Evolutionary conservation across 2,113 vertebrate genomes (phyloP).

Genomic region (Tautogolabrus adspersus): DNA sequence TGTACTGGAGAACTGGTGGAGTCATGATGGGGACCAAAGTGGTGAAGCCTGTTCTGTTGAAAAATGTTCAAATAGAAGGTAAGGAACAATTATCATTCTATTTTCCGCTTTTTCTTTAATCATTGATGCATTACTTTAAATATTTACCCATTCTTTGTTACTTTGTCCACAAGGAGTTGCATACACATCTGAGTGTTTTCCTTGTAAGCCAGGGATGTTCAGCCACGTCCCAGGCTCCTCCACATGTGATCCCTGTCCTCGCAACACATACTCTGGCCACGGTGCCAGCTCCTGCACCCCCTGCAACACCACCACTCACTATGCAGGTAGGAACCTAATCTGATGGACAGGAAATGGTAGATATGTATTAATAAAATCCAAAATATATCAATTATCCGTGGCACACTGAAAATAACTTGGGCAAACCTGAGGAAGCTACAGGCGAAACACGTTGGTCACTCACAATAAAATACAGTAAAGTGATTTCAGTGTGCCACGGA

Average conservation of each 20-base stretch:
- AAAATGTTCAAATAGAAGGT: slow-evolving; percentile 97
- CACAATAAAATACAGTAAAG: too few relatives aligned
- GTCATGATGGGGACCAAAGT: slow-evolving; percentile 91
- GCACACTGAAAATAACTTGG: too few relatives aligned
- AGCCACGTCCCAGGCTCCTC: slow-evolving; percentile 89
- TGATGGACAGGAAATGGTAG: background rate
- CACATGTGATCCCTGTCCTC: slow-evolving; percentile 89
- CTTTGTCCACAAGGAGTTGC: slow-evolving; percentile 88
- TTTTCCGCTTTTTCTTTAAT: background rate
- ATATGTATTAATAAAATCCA: background rate
- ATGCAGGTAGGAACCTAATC: slow-evolving; percentile 85
- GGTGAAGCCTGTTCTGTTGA: slow-evolving; percentile 94
- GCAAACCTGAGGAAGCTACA: too few relatives aligned
- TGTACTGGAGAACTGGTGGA: slow-evolving; percentile 97
- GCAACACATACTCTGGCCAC: slow-evolving; percentile 91
- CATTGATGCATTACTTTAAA: background rate
- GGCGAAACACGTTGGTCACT: too few relatives aligned
- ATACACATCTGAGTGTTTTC: slow-evolving; percentile 96
- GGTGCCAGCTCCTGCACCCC: slow-evolving; percentile 91
- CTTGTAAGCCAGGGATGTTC: slow-evolving; percentile 93
- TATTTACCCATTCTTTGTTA: background rate
- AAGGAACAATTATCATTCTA: background rate
- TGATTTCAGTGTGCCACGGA: too few relatives aligned
- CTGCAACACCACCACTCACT: slow-evolving; percentile 88
- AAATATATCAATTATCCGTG: background rate